Percentiles rank a stretch among this genome's conserved stretches.
These are phyloP conservation scores for Augiades crinisus DNA, from an alignment of 2,888 invertebrate genomes.

Conservation along the genomic window DNA sequence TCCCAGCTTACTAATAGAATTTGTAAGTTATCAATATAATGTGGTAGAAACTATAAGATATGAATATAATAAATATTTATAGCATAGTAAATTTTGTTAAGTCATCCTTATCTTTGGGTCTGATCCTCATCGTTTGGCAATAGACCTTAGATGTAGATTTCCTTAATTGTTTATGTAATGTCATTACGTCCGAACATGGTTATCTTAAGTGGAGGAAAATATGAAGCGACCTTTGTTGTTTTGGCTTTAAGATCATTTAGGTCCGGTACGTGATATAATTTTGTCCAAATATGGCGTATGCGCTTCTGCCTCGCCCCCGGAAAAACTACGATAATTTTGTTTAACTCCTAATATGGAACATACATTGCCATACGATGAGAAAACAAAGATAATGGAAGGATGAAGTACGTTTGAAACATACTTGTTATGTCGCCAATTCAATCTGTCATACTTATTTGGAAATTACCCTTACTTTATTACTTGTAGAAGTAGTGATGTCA, in stretches of 20 bases:
- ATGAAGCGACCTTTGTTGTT: constrained; percentile 21
- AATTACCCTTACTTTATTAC: too few relatives aligned
- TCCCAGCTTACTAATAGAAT: constrained; percentile 9
- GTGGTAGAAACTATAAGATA: too few relatives aligned
- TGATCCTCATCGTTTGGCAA: not conserved
- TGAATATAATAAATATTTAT: not conserved
- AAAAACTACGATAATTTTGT: constrained; percentile 1
- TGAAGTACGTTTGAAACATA: too few relatives aligned
- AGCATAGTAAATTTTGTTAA: not conserved
- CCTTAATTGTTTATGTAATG: constrained; percentile 11
- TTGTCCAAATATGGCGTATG: constrained; percentile 15
- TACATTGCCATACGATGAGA: not conserved
- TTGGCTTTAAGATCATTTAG: constrained; percentile 13
- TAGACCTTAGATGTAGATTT: not conserved
- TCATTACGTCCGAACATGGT: not conserved
- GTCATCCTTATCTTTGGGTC: not conserved
- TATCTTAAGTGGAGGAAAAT: constrained; percentile 8
- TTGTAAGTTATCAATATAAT: not conserved
- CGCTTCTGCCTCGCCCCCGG: constrained; percentile 7
- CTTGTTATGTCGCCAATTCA: too few relatives aligned
- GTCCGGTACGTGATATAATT: constrained; percentile 21
- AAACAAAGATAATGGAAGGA: not conserved
- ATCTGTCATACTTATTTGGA: too few relatives aligned
- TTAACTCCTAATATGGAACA: not conserved
- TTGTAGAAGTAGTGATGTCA: too few relatives aligned